Evolutionary conservation across 1,140 invertebrate genomes (phyloP), one percentile per base, ranked within the genome.

Genomic region (Apis dorsata): DNA sequence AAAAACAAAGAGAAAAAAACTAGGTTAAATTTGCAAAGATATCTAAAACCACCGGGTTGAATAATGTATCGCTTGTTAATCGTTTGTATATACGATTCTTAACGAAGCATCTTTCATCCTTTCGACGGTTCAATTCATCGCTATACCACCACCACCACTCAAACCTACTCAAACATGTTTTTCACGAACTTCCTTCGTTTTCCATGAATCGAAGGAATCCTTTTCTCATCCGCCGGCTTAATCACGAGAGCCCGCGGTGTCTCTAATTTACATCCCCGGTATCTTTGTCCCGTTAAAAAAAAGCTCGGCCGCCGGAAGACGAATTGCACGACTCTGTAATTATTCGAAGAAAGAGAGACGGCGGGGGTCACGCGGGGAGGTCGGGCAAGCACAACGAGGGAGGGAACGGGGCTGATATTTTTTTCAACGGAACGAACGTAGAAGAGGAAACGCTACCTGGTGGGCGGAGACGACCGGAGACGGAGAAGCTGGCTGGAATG

Each of bases 361-460:
- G 24, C 11, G 70, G 24, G 51, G 21, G 57, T 44, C 34, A 44
- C 15, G 5, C 4, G 55, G 15, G 13, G 24, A 34, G 19, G 53
- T 11, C 66, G 49, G 66, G 34, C 34, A 3, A 19, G 71, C 13
- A 60, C 44, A 49, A 12, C 21, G 13, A 51, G 59, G 21, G 8
- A 65, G 28, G 28, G 63, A 34, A 68, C n/a, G 72, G 53, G 72
- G 53, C 21, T 78, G 81, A 82, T 82, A 78, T 82, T 82, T 82
- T 82, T 78, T 49, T 21, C n/a, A 53, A 24, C 49, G 63, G 74
- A 34, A 82, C 74, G 74, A 59, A 82, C 13, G 65, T 24, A 19
- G 71, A 65, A 34, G 63, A 53, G 63, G 65, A 24, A 63, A 63
- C 11, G 80, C 9, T 0, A 17, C n/a, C 5, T 24, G 49, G 2